Conservation (phyloP, 2,797 vertebrate genomes). For the Enoplosus armatus region DNA sequence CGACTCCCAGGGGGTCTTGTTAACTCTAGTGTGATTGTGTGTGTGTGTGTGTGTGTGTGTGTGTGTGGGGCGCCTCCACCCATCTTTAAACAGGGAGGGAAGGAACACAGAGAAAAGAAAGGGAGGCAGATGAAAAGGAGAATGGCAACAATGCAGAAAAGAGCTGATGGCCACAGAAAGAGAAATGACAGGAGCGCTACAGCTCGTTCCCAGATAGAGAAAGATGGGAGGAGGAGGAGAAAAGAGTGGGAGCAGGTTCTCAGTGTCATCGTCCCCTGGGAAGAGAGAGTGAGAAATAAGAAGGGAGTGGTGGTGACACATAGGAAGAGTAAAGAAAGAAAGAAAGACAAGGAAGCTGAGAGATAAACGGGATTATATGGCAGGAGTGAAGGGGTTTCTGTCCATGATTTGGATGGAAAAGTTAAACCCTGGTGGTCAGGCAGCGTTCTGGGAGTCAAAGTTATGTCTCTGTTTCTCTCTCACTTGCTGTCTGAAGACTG, state of each 20-base stretch:
- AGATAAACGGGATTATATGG: slow-evolving; percentile 58
- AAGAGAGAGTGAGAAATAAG: slow-evolving; percentile 64
- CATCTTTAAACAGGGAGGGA: slow-evolving; percentile 66
- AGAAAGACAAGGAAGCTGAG: slow-evolving; percentile 47
- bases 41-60: slow-evolving; percentile 40
- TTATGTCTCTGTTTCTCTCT: slow-evolving; percentile 20
- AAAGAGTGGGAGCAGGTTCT: slow-evolving; percentile 55
- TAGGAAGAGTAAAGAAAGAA: slow-evolving; percentile 47
- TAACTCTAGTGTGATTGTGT: slow-evolving; percentile 57
- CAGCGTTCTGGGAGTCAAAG: slow-evolving; percentile 58
- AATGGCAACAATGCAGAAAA: slow-evolving; percentile 67
- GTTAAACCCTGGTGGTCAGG: slow-evolving; percentile 46
- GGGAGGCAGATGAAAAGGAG: slow-evolving; percentile 68
- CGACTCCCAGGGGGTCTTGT: slow-evolving; percentile 80
- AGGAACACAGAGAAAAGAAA: slow-evolving; percentile 51
- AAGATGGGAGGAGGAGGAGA: slow-evolving; percentile 41
- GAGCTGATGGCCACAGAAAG: slow-evolving; percentile 61
- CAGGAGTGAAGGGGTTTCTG: slow-evolving; percentile 21
- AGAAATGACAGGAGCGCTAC: slow-evolving; percentile 68
- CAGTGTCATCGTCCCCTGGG: slow-evolving; percentile 65
- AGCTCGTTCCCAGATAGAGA: slow-evolving; percentile 71
- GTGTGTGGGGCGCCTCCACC: slow-evolving; percentile 44
- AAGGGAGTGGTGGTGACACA: slow-evolving; percentile 74
- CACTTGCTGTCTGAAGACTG: slow-evolving; percentile 19
- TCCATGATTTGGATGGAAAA: slow-evolving; percentile 52